Base-by-base conservation (phyloP, 2,888 invertebrate species). In the Noctua pronuba region DNA sequence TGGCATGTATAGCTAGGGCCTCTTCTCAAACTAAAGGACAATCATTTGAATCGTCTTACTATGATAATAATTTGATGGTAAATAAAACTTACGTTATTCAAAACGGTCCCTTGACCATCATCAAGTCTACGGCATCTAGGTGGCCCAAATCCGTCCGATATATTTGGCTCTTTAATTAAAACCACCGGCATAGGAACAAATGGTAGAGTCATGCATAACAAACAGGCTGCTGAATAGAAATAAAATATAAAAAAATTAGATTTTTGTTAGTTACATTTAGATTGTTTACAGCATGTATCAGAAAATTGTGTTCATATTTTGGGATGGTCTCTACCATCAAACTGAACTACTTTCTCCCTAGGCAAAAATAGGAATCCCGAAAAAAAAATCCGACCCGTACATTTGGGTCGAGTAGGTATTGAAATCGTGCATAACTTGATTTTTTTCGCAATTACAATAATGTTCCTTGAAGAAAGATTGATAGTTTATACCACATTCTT, bases 151-250 rank as follows among this genome's bases (percentile, higher is more conserved):
- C 4, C 21, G 11, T 71, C 28, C 2, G 13, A 13, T 13, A 16
- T 5, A 55, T 64, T 10, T 71, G 82, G 60, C 0, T 82, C 67
- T 74, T 86, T 80, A 5, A 94, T 73, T 0, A 95, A 73, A 1
- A 94, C 38, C 5, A 94, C n/a, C 0, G 95, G 95, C 10, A 91
- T 80, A 0, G 94, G 92, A 90, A 83, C 2, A 95, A 70, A 72
- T 94, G 94, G 16, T 92, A 92, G 2, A 94, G 93, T 24, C n/a
- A 65, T 18, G 41, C 65, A 41, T 41, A 95, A 73, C 4, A 93
- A 67, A 81, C 95, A 95, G 6, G 95, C 95, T 94, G 88, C 24
- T 79, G 55, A 67, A 16, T 2, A 31, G 2, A 80, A 67, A 68
- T 1, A 44, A 44, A 75, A 52, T 18, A n/a, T 31, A n/a, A 8